Evolutionary conservation across 2,888 invertebrate species (phyloP).

Genomic region (Panzeria rudis): DNA sequence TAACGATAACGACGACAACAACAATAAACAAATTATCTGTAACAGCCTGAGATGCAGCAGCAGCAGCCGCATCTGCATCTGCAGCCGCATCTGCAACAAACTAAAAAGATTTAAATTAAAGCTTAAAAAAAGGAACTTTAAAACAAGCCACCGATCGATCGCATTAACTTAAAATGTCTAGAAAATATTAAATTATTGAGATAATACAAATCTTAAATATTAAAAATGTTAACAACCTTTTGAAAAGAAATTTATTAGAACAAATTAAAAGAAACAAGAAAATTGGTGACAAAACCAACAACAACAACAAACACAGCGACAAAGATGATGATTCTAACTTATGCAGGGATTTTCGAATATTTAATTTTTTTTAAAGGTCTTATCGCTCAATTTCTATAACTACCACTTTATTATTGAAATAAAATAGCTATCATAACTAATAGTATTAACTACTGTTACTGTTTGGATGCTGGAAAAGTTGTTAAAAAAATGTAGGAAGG

Average conservation of each 20-base stretch:
- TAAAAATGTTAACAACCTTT: slow-evolving; percentile 65
- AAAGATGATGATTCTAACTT: neutral
- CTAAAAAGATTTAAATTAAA: slow-evolving; percentile 48
- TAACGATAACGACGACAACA: slow-evolving; percentile 32
- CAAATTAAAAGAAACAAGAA: slow-evolving; percentile 9
- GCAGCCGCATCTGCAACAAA: slow-evolving; percentile 39
- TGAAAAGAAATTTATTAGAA: slow-evolving; percentile 64
- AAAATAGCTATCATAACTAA: neutral
- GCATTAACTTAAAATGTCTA: slow-evolving; percentile 1
- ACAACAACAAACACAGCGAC: neutral
- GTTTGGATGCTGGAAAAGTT: neutral
- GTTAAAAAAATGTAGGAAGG: neutral
- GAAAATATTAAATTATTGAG: slow-evolving; percentile 10
- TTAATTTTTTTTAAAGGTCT: neutral
- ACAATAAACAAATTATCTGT: slow-evolving; percentile 61
- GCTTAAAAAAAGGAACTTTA: slow-evolving; percentile 8
- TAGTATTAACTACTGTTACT: neutral
- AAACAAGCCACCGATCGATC: slow-evolving; percentile 4
- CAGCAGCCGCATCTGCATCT: slow-evolving; percentile 18
- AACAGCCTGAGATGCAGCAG: slow-evolving; percentile 33
- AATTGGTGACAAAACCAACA: neutral
- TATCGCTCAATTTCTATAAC: neutral
- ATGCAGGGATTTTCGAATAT: neutral
- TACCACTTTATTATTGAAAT: neutral
- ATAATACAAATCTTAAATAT: slow-evolving; percentile 8